Base-by-base conservation (phyloP, 2,888 invertebrate species). In the Sussaba pulchella region DNA sequence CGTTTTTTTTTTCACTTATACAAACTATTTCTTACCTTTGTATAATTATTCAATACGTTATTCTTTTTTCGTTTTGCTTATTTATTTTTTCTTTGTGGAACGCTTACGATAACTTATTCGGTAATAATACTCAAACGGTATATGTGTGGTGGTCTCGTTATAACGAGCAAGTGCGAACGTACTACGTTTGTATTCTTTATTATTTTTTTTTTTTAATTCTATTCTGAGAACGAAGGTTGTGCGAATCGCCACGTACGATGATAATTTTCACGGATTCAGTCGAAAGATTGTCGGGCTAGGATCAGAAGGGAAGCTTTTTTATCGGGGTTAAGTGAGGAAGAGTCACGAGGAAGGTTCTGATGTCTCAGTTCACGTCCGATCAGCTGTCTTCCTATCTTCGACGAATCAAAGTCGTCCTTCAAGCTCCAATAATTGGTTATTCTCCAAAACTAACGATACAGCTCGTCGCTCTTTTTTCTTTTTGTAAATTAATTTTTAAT, bases 71-170 rank as follows among this genome's bases (percentile, higher is more conserved):
- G 61, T 74, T 47, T 52, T 19, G 50, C 50, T 75, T 52, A 41
- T 39, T 71, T 19, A 17, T 45, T 69, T 50, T 70, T 31, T 21
- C 31, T 31, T 17, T 2, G 43, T 31, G 64, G 64, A 71, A 47
- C 52, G 45, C 63, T 75, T 75, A 72, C 43, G 39, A 67, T 81
- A 57, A 78, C 72, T 80, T 80, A 82, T 67, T 82, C 76, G 2
- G 63, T 57, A 80, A 72, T 81, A 83, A 81, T 83, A 83, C 77
- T 81, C 74, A 6, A 78, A 81, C 77, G 77, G 77, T 84, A 79
- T 66, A 45, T 54, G 45, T 50, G 54, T 59, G 54, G n/a, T 64
- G 12, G 45, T 41, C 54, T 39, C 50, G 61, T 39, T 17, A 47
- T 36, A 57, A 31, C 57, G 47, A 54, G 14, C 19, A 0, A 31